phyloP scores from a whole-genome alignment of 2,888 invertebrate genomes.

The Pandemis heparana region DNA sequence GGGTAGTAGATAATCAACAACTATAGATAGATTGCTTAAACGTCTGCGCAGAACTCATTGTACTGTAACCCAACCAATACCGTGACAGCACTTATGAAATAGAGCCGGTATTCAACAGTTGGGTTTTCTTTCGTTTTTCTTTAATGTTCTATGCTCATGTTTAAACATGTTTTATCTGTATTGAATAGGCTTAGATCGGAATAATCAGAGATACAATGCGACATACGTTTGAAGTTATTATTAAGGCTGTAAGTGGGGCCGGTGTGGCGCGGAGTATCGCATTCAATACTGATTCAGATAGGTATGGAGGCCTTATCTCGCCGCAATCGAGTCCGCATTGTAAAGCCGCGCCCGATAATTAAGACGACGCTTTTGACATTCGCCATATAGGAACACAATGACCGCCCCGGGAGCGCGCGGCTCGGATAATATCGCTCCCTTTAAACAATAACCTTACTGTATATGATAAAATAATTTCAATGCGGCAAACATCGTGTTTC shows the following conservation, averaged over 20 bases:
- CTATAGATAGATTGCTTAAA: slow-evolving; percentile 19
- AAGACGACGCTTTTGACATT: slow-evolving; percentile 86
- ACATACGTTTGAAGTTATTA: slow-evolving; percentile 82
- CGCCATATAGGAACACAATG: slow-evolving; percentile 86
- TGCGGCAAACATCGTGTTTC: slow-evolving; percentile 78
- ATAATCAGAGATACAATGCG: slow-evolving; percentile 82
- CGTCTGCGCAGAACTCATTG: slow-evolving; percentile 38
- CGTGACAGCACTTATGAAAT: slow-evolving; percentile 44
- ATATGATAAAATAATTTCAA: slow-evolving; percentile 84
- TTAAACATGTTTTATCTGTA: slow-evolving; percentile 73
- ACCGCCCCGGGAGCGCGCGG: slow-evolving; percentile 79
- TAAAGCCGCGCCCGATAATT: slow-evolving; percentile 83
- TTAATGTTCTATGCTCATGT: slow-evolving; percentile 57
- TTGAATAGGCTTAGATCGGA: slow-evolving; percentile 79
- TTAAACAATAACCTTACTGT: slow-evolving; percentile 82
- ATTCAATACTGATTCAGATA: slow-evolving; percentile 76
- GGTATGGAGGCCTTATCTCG: slow-evolving; percentile 80
- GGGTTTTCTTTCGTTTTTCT: slow-evolving; percentile 58
- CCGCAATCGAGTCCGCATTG: slow-evolving; percentile 84
- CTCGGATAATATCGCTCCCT: slow-evolving; percentile 80
- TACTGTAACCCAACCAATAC: slow-evolving; percentile 22
- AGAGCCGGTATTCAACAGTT: slow-evolving; percentile 48
- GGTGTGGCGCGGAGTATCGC: slow-evolving; percentile 61
- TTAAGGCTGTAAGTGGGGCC: slow-evolving; percentile 75
- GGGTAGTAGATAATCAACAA: slow-evolving; percentile 24